Evolutionary conservation across 2,797 vertebrate species (phyloP).

Genomic region (Caiman crocodilus): DNA sequence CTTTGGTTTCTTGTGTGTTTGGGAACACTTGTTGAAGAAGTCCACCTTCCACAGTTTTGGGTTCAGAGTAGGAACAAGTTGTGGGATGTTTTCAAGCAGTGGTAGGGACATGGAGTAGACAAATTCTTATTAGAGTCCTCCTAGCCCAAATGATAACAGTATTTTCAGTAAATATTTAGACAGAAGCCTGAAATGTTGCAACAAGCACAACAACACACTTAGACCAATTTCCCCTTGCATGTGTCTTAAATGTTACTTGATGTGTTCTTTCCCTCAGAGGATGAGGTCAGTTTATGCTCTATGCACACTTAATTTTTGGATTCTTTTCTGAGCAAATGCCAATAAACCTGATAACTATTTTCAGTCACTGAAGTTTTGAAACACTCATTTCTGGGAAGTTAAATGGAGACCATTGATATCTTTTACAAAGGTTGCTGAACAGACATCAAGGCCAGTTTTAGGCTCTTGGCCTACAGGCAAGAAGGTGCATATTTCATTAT

Average conservation of each 20-base stretch:
- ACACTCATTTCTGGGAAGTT: background rate
- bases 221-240: background rate
- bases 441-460: background rate
- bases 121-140: no score
- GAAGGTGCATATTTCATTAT: rapidly evolving
- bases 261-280: background rate
- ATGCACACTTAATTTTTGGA: background rate
- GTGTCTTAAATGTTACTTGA: rapidly evolving
- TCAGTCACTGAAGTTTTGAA: background rate
- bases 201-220: background rate
- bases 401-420: background rate
- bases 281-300: background rate
- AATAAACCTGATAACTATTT: background rate
- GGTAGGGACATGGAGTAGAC: no score
- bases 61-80: no score
- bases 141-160: no score
- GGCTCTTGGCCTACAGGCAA: background rate
- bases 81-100: no score
- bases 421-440: background rate
- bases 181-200: background rate
- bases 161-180: no score
- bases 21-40: no score
- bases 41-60: no score
- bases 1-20: no score
- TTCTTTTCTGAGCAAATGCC: rapidly evolving